A percentile compares a stretch with the other conserved stretches of the same genome.
Conservation (phyloP, 2,797 vertebrate genomes). For the Dallia pectoralis region DNA sequence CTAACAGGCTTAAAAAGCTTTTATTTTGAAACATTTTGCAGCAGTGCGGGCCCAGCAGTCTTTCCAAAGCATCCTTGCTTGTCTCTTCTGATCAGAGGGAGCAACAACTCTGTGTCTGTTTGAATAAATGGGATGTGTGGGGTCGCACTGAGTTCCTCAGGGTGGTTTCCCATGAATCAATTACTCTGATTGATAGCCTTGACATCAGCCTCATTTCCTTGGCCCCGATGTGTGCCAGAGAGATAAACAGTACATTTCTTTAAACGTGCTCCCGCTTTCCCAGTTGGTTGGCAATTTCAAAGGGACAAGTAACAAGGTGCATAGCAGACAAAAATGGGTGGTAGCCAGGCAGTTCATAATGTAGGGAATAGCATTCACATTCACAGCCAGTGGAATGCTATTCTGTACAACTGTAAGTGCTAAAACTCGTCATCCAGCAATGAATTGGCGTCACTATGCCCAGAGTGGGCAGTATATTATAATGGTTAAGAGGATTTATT, state of each 20-base stretch:
- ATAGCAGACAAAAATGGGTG: neutral
- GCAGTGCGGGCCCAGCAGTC: neutral
- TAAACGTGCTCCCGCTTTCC: neutral
- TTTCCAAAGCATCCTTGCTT: neutral
- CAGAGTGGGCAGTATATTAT: neutral
- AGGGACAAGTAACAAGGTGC: neutral
- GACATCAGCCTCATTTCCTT: neutral
- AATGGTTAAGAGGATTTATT: too few relatives aligned
- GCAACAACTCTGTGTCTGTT: neutral
- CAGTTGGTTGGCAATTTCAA: neutral
- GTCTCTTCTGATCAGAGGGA: neutral
- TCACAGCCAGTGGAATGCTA: neutral
- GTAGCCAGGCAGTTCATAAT: neutral
- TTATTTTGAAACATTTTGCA: neutral
- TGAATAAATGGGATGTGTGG: neutral
- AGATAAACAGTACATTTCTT: neutral
- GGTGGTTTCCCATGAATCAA: neutral
- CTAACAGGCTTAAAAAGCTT: neutral
- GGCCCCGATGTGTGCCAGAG: neutral
- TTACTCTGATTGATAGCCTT: neutral
- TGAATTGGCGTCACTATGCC: neutral
- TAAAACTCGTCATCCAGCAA: neutral
- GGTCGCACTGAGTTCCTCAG: neutral
- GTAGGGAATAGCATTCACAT: neutral
- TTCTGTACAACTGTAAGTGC: neutral